Base-by-base conservation (phyloP, 37 sponge, comb jelly and placozoan genomes). In the Oopsacas minuta region DNA sequence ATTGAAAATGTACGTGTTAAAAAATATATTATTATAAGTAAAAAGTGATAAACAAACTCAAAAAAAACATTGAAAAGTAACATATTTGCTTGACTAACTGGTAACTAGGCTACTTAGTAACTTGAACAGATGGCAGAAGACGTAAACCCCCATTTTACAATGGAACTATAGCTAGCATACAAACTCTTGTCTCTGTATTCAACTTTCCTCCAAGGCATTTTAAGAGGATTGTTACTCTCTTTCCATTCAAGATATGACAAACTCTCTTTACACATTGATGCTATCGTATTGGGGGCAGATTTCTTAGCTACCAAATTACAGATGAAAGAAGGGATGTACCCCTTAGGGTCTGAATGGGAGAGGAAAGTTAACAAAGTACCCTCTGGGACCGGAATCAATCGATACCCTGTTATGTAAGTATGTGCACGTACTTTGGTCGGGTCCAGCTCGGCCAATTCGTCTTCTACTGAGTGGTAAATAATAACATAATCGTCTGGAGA, bases 381-480 rank as follows among this genome's bases (percentile, higher is more conserved):
- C 30, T n/a, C 75, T 25, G 7, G 17, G 5, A 12, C 22, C 22
- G 7, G 1, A n/a, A 25, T 25, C 20, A 61, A 25, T 20, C 75
- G 75, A 34, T 61, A 61, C 5, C 75, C 75, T 32, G 75, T 61
- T 10, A 61, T 61, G 30, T 25, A 61, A 10, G 7, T 61, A n/a
- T 61, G 75, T 12, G 75, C 75, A 61, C 75, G 75, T 25, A 61
- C 75, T 32, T n/a, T 61, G 5, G 5, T 20, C 22, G 5, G 32
- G 1, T 10, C 28, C 1, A 20, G 28, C 22, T 25, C 32, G 75
- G 5, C 22, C 75, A 61, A 61, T 32, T 61, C 22, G 1, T 25
- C 75, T 34, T 61, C 75, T 5, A 61, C 75, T 61, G 75, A 61
- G 22, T 61, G 75, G 75, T 61, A 61, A 3, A 61, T 61, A n/a